These are phyloP conservation scores for Parapsyche elsis DNA, from an alignment of 1,140 invertebrate species.

Conservation along the genomic window DNA sequence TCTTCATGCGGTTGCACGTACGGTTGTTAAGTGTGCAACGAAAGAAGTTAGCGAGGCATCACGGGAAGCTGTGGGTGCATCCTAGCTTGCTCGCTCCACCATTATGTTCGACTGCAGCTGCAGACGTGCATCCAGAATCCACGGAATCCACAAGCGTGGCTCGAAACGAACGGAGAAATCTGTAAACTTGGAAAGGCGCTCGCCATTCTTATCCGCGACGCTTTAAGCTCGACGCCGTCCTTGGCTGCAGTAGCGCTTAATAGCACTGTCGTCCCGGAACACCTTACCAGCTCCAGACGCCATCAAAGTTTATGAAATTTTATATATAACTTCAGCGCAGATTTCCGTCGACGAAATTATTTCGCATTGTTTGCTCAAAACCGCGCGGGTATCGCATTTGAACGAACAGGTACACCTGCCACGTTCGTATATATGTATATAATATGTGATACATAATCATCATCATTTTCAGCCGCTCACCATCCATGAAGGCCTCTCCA, in stretches of 20 bases:
- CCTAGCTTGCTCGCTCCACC: not conserved
- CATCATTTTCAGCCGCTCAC: too few species aligned
- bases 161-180: not conserved
- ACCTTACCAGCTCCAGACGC: not conserved
- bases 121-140: conserved; percentile 9
- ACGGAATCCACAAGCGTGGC: not conserved
- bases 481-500: too few species aligned
- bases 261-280: not conserved
- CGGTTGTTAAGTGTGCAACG: too few species aligned
- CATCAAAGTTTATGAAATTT: conserved; percentile 27
- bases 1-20: too few species aligned
- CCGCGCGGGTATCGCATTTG: not conserved
- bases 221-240: not conserved
- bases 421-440: not conserved
- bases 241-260: not conserved
- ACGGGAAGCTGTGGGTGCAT: not conserved
- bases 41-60: conserved; percentile 1
- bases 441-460: too few species aligned
- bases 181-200: conserved; percentile 15
- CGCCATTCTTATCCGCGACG: conserved; percentile 10
- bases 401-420: not conserved
- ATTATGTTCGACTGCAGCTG: conserved; percentile 4
- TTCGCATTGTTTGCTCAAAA: not conserved
- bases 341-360: conserved; percentile 3
- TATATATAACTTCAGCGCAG: not conserved